Conservation (phyloP, 2,797 vertebrate genomes). For the Crocodylus rhombifer region DNA sequence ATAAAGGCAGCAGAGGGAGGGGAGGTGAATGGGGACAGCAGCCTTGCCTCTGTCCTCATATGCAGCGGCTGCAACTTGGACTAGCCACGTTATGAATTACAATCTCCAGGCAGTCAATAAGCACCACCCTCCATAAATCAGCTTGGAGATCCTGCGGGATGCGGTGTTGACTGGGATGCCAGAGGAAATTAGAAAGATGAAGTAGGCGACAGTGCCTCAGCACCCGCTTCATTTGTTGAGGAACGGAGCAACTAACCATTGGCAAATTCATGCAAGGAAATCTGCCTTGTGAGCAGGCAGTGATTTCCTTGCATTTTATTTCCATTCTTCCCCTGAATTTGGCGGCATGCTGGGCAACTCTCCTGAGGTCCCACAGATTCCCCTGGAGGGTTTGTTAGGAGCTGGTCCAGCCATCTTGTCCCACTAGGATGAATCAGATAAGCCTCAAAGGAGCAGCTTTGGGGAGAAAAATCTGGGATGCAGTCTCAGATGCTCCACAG, state of each 20-base stretch:
- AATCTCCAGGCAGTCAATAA: conserved; percentile 2
- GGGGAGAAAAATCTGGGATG: too few relatives aligned
- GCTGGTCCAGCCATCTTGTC: background rate
- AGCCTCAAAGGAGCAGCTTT: too few relatives aligned
- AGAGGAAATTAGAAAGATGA: background rate
- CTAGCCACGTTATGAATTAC: conserved; percentile 17
- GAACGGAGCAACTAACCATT: background rate
- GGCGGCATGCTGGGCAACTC: background rate
- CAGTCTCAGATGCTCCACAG: too few relatives aligned
- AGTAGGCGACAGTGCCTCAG: fast-evolving
- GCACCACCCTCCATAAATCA: background rate
- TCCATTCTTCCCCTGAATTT: background rate
- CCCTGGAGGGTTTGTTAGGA: background rate
- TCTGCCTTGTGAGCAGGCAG: background rate
- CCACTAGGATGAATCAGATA: too few relatives aligned
- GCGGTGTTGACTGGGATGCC: background rate
- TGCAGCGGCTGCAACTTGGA: background rate
- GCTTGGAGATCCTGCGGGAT: background rate
- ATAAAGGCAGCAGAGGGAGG: background rate
- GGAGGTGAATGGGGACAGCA: background rate
- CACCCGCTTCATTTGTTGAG: fast-evolving
- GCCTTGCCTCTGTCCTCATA: fast-evolving
- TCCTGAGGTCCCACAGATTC: too few relatives aligned
- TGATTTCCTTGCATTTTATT: background rate
- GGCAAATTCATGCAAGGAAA: background rate